A percentile compares a stretch with the other conserved stretches of the same genome.
phyloP scores from a whole-genome alignment of 2,888 invertebrate species.

The Agrotis ipsilon region DNA sequence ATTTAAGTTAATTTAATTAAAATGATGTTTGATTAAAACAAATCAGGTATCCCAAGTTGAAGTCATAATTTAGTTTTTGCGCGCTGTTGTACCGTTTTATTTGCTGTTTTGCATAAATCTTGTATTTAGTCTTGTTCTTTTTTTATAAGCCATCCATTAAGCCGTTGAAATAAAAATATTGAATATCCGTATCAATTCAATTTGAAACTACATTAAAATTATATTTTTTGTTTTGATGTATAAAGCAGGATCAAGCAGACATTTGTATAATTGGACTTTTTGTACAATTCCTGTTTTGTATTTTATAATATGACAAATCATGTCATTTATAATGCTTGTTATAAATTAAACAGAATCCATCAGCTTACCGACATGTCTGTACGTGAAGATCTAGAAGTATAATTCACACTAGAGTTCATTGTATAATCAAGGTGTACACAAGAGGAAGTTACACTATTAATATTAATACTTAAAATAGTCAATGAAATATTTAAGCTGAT shows the following conservation, averaged over 20 bases:
- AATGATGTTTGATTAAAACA: neutral
- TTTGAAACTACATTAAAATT: slow-evolving; percentile 43
- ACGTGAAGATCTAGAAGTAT: too few species aligned
- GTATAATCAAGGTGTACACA: too few species aligned
- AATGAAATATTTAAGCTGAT: too few species aligned
- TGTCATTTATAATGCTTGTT: too few species aligned
- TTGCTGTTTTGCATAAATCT: slow-evolving; percentile 52
- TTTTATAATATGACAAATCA: too few species aligned
- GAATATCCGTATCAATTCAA: slow-evolving; percentile 41
- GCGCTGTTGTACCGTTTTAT: slow-evolving; percentile 43
- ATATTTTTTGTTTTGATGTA: slow-evolving; percentile 14
- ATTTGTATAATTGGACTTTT: neutral
- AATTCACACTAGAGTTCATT: too few species aligned
- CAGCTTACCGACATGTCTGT: too few species aligned
- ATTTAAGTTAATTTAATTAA: neutral
- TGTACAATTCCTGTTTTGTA: too few species aligned
- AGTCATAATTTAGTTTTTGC: slow-evolving; percentile 19
- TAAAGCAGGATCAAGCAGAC: slow-evolving; percentile 11
- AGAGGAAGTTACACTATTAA: too few species aligned
- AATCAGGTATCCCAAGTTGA: neutral
- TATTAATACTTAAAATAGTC: too few species aligned
- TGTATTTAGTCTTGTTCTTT: slow-evolving; percentile 20
- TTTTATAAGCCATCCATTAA: slow-evolving; percentile 44
- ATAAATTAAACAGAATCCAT: too few species aligned
- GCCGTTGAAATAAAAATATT: slow-evolving; percentile 35